phyloP scores from a whole-genome alignment of 2,797 vertebrate species.

The Eleutherodactylus coqui region DNA sequence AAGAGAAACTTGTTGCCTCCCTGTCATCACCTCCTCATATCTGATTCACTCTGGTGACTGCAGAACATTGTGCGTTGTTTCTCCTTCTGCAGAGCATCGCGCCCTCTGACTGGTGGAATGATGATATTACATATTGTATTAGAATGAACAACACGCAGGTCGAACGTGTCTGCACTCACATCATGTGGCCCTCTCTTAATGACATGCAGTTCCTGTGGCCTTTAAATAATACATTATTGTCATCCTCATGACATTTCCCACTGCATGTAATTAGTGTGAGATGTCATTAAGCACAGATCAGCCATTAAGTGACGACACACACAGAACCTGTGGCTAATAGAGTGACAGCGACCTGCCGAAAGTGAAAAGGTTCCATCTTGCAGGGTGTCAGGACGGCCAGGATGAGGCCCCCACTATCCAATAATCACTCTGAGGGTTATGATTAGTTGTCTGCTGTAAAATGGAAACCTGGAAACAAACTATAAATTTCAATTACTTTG shows the following conservation, averaged over 20 bases:
- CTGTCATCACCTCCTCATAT: background rate
- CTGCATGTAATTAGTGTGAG: constrained; percentile 26
- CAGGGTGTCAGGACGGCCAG: background rate
- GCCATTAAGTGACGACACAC: constrained; percentile 23
- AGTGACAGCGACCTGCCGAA: background rate
- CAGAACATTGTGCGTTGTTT: background rate
- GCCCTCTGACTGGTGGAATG: background rate
- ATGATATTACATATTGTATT: background rate
- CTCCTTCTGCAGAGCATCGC: background rate
- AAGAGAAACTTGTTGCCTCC: background rate
- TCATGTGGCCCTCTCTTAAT: background rate
- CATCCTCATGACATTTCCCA: constrained; percentile 23
- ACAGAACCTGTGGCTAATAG: background rate
- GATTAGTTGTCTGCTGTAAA: background rate
- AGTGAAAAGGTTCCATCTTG: background rate
- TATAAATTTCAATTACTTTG: constrained; percentile 1
- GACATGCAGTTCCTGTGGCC: constrained; percentile 25
- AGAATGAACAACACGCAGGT: background rate
- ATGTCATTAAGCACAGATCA: constrained; percentile 27
- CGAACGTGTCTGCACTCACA: background rate
- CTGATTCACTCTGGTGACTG: background rate
- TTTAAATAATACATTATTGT: constrained; percentile 23
- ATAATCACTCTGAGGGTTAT: too few species aligned
- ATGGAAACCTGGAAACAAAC: background rate
- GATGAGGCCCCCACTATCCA: background rate